phyloP scores from a whole-genome alignment of 2,888 invertebrate species.

The Cepaea hortensis region DNA sequence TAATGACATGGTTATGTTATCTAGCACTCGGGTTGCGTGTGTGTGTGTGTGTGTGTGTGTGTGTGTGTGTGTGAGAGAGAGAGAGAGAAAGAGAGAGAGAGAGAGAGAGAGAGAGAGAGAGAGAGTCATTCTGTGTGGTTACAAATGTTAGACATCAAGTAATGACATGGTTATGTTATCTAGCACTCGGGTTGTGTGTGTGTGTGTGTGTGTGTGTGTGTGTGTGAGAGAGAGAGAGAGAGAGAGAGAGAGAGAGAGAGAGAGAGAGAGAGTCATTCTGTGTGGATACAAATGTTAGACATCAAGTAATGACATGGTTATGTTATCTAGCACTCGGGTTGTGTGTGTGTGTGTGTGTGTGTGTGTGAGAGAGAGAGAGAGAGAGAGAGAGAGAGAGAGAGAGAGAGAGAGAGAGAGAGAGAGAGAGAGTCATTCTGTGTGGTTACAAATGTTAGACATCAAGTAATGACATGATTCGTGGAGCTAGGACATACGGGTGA shows the following conservation, averaged over 20 bases:
- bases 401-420: background rate
- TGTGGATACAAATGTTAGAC: too few relatives aligned
- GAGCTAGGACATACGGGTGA: too few relatives aligned
- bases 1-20: too few relatives aligned
- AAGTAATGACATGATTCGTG: too few relatives aligned
- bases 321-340: too few relatives aligned
- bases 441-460: too few relatives aligned
- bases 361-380: background rate
- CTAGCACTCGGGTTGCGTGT: background rate
- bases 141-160: too few relatives aligned
- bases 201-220: constrained; percentile 15
- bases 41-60: constrained; percentile 1
- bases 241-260: constrained; percentile 1
- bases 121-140: too few relatives aligned
- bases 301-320: too few relatives aligned
- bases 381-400: background rate
- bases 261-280: too few relatives aligned
- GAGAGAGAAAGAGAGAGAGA: constrained; percentile 23
- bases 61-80: constrained; percentile 19
- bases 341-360: constrained; percentile 3
- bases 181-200: background rate
- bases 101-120: background rate
- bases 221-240: constrained; percentile 23
- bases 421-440: background rate
- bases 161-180: too few relatives aligned